A percentile compares a stretch with the other conserved stretches of the same genome.
These are phyloP conservation scores for Vidua macroura DNA, from an alignment of 2,113 vertebrate genomes.

Conservation along the genomic window DNA sequence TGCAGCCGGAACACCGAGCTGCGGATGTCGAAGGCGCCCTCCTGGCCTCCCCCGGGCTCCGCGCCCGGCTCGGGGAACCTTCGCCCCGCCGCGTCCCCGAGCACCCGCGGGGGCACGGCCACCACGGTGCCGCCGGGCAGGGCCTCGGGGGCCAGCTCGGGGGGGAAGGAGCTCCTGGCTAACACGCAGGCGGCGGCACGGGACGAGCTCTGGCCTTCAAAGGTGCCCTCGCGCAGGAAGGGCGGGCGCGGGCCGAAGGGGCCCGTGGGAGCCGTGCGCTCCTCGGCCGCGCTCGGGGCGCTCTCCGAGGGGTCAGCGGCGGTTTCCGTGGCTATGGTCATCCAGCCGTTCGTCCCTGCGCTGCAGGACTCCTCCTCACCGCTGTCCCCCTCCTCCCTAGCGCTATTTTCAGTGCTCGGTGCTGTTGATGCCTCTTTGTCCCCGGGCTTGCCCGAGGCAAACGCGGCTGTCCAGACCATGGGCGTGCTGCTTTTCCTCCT, in stretches of 20 bases:
- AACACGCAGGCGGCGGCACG: rapidly evolving
- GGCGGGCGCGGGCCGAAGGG: rapidly evolving
- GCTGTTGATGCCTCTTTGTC: background rate
- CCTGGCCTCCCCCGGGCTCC: background rate
- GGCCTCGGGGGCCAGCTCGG: rapidly evolving
- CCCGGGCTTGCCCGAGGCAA: background rate
- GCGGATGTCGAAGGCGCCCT: background rate
- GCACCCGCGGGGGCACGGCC: background rate
- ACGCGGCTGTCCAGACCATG: background rate
- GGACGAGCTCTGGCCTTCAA: rapidly evolving
- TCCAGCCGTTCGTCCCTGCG: background rate
- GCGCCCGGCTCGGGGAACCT: background rate
- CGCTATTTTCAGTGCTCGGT: rapidly evolving
- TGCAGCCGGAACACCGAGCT: background rate
- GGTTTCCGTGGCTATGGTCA: background rate
- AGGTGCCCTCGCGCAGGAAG: background rate
- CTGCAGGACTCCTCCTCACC: background rate
- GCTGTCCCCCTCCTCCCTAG: background rate
- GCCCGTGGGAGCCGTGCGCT: rapidly evolving
- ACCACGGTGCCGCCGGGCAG: background rate
- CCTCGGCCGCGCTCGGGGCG: rapidly evolving
- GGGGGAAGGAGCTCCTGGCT: background rate
- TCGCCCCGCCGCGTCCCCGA: rapidly evolving
- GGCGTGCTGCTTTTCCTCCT: conserved; percentile 9
- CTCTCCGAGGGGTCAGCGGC: background rate